phyloP scores from a whole-genome alignment of 2,113 vertebrate genomes.

The Sebastes schlegelii region DNA sequence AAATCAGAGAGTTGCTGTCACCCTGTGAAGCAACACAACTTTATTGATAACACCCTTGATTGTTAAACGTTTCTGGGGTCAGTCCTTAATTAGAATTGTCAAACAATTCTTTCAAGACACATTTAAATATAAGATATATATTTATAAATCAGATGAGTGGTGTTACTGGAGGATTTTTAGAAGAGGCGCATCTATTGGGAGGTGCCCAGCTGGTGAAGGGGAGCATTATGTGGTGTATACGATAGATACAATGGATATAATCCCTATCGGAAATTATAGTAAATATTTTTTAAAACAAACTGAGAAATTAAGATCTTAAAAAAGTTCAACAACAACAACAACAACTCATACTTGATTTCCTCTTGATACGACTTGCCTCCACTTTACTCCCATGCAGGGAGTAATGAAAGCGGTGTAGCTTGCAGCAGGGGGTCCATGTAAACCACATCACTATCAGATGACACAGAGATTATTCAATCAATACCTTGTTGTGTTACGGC shows the following conservation, averaged over 20 bases:
- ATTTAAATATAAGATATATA: no score
- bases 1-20: background rate
- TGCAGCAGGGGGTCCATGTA: slow-evolving; percentile 80
- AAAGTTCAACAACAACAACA: background rate
- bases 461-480: slow-evolving; percentile 87
- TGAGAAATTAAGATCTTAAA: background rate
- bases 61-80: background rate
- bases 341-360: background rate
- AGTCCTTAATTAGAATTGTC: background rate
- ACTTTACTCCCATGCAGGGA: slow-evolving; percentile 37
- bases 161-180: background rate
- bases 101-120: background rate
- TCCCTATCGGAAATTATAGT: no score
- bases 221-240: background rate
- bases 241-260: background rate
- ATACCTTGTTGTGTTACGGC: slow-evolving; percentile 76
- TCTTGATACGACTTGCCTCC: background rate
- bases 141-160: background rate
- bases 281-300: background rate
- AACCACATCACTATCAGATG: slow-evolving; percentile 77
- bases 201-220: background rate
- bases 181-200: background rate
- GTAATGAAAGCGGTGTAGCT: slow-evolving; percentile 53
- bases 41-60: background rate
- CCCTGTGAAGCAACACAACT: background rate